Evolutionary conservation across 2,888 invertebrate genomes (phyloP), one percentile per base, ranked within the genome.

Genomic region (Pollenia angustigena): DNA sequence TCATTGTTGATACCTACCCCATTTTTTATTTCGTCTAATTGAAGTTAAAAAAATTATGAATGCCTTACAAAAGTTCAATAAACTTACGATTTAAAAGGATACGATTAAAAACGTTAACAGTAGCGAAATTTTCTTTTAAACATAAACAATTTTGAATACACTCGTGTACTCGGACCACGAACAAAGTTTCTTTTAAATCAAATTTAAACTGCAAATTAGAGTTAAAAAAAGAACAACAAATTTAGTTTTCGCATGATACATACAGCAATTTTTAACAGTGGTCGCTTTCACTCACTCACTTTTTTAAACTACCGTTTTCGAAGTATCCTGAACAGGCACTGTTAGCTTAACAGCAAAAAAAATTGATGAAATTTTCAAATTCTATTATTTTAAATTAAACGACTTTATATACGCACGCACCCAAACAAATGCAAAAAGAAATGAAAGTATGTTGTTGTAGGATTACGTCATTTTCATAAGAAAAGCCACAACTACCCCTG

Each of bases 381-480:
- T 46, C 54, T 69, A 69, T 69, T 60, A 75, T 82, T 68, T 68
- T 18, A 71, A 76, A 48, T 64, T 46, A 48, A 54, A 64, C 23
- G 14, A 2, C 42, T 10, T 16, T 40, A 54, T 46, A 56, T 40
- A 54, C 62, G 2, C 14, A 66, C 46, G 68, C 56, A 54, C 62
- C 42, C 9, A 32, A 12, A 46, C 46, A 66, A 18, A 16, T 23
- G 8, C 16, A 54, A 32, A 54, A 42, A n/a, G n/a, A 64, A 18
- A 46, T 1, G 40, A 46, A 40, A 32, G 18, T 46, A 56, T 52
- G 72, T 78, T 72, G 10, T 54, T 23, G 50, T 48, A n/a, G 56
- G 44, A 80, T 87, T 87, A 80, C 87, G 87, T 87, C 85, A 85
- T 83, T 71, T 82, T 52, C 46, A 48, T 16, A n/a, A 83, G 58